Evolutionary conservation across 2,797 vertebrate genomes (phyloP).

Genomic region (Anabacerthia variegaticeps): DNA sequence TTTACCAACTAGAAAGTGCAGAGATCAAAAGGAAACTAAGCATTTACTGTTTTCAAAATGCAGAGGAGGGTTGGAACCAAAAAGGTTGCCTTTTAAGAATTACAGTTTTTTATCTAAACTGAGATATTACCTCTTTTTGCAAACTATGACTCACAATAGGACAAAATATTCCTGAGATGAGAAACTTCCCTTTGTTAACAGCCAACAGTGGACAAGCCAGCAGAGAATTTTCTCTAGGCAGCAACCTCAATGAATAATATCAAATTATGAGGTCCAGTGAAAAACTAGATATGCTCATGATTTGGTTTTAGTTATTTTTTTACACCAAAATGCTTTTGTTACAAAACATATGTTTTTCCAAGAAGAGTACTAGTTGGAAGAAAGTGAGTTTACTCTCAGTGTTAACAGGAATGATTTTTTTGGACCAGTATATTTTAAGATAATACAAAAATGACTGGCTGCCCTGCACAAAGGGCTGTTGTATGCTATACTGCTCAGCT

Average conservation of each 20-base stretch:
- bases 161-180: neutral
- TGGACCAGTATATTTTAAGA: neutral
- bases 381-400: neutral
- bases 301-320: neutral
- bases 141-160: neutral
- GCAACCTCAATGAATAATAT: neutral
- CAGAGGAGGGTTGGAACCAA: neutral
- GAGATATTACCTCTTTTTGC: neutral
- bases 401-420: neutral
- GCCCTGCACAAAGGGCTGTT: accelerated
- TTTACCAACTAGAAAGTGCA: neutral
- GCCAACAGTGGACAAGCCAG: neutral
- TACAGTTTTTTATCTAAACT: neutral
- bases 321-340: neutral
- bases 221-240: neutral
- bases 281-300: neutral
- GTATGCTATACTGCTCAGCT: too few species aligned
- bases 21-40: neutral
- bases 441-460: neutral
- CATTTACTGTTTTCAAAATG: neutral
- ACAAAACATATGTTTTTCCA: neutral
- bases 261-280: neutral
- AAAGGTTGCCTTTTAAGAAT: neutral
- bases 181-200: neutral
- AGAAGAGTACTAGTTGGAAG: neutral